Evolutionary conservation across 2,888 invertebrate species (phyloP), one percentile per base, ranked within the genome.

Genomic region (Aromia moschata): DNA sequence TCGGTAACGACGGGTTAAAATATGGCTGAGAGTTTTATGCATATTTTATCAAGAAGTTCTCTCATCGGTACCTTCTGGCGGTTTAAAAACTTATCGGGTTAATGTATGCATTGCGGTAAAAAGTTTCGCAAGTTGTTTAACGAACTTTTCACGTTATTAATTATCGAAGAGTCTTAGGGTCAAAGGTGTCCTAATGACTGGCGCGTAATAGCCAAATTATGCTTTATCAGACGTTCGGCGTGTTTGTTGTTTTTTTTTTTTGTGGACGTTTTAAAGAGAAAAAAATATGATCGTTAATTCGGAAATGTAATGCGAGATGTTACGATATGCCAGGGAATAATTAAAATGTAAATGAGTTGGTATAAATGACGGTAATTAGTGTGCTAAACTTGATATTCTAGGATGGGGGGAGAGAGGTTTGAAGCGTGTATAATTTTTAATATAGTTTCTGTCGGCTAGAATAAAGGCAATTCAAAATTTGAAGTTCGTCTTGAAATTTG

Each of bases 1-100:
- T 37, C 49, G 37, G 15, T 49, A 38, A 30, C 18, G 52, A 52
- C 40, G 41, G 52, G 40, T 52, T 52, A 41, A 52, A 41, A n/a
- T n/a, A n/a, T n/a, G 30, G 30, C 16, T 18, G 25, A 30, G 31
- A 52, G 30, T 52, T 40, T 11, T 10, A 30, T 52, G 47, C 37
- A 11, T 41, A 31, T 52, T 52, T 40, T 41, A 52, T 41, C 37
- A 47, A 47, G 17, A 47, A 12, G 10, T 52, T 40, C 25, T 30
- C 30, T 25, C 38, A 31, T 16, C 31, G 31, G 31, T 31, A 44
- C 44, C 12, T 20, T 40, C 16, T 20, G n/a, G 2, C 15, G 25
- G 52, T 41, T 52, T 41, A 52, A 40, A 41, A 52, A 52, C 17
- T 52, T 31, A 31, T 20, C 52, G 14, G 2, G 2, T 40, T 31